Conservation (phyloP, 2,888 invertebrate species). For the Lypha dubia region DNA sequence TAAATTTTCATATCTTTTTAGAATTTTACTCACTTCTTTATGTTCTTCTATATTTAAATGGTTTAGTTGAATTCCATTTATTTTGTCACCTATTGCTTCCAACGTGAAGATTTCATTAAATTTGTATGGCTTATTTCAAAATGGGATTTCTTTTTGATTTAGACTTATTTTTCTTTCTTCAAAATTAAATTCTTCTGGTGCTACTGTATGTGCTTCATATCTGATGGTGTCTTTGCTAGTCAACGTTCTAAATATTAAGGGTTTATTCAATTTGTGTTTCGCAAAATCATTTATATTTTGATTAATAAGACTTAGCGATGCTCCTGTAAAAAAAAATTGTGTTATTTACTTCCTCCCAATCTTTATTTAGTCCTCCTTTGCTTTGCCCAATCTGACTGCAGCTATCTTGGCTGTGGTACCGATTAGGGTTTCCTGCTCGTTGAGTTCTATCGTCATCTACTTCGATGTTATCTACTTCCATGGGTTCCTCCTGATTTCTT, state of each 20-base stretch:
- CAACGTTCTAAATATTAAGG: not conserved
- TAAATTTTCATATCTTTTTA: not conserved
- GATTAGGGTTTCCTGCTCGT: constrained; percentile 3
- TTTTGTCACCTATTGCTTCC: not conserved
- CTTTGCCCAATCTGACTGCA: not conserved
- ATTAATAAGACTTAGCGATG: not conserved
- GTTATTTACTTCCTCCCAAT: not conserved
- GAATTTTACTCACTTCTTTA: not conserved
- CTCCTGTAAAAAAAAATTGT: constrained; percentile 21
- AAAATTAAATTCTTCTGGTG: constrained; percentile 14
- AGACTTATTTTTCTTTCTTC: constrained; percentile 16
- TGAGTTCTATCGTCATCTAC: not conserved
- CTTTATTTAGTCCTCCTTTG: not conserved
- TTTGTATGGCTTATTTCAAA: constrained; percentile 17
- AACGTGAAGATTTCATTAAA: constrained; percentile 14
- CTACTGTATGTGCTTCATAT: not conserved
- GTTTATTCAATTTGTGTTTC: not conserved
- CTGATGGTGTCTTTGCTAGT: not conserved
- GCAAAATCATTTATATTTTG: no score
- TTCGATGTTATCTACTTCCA: constrained; percentile 23
- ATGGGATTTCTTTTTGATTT: constrained; percentile 6
- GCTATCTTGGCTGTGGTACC: not conserved
- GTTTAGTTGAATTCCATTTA: not conserved
- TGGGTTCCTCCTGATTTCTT: not conserved
- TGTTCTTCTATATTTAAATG: constrained; percentile 11